Base-by-base conservation (phyloP, 2,797 vertebrate species). In the Melanitta fusca region DNA sequence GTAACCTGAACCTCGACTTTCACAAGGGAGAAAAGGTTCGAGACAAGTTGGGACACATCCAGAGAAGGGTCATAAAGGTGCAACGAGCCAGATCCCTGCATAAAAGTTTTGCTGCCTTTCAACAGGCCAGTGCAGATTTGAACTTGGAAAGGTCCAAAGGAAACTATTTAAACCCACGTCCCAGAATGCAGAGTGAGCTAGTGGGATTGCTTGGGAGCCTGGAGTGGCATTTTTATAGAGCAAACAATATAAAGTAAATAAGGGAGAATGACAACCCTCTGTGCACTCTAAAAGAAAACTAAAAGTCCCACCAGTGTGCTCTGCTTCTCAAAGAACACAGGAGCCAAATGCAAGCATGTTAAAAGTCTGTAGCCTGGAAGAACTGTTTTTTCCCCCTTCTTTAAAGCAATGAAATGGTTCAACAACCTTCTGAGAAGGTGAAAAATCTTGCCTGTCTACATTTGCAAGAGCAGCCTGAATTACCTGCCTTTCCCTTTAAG, bases 401-500 rank as follows among this genome's bases (percentile, higher is more conserved):
- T 88, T 91, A 95, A 88, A 87, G 90, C 72, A 83, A 72, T 71
- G 57, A 83, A 93, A 95, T 85, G 87, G 71, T 93, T 96, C 74
- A 58, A 88, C 89, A 86, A 9, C 65, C 74, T 95, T 87, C 39
- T 94, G 83, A 97, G 61, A 94, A 96, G 72, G 69, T 96, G 88
- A 91, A 97, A 96, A 91, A 92, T 87, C 94, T 89, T 96, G 80
- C 94, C 95, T 91, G 91, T 91, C 95, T 95, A 86, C 92, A 92
- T 89, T 96, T 96, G 81, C 82, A 85, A 77, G 82, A 92, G 91
- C 96, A 97, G 94, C 93, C 96, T 96, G 95, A 97, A 97, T 97
- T 98, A 98, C 97, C 97, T 97, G 96, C 94, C 93, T 98, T 94
- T 97, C 97, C 93, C 97, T 98, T 98, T 98, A 98, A 98, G 94